Percentiles rank a stretch among this genome's conserved stretches.
These are phyloP conservation scores for Necrosyrtes monachus DNA, from an alignment of 2,797 vertebrate genomes.

Conservation along the genomic window DNA sequence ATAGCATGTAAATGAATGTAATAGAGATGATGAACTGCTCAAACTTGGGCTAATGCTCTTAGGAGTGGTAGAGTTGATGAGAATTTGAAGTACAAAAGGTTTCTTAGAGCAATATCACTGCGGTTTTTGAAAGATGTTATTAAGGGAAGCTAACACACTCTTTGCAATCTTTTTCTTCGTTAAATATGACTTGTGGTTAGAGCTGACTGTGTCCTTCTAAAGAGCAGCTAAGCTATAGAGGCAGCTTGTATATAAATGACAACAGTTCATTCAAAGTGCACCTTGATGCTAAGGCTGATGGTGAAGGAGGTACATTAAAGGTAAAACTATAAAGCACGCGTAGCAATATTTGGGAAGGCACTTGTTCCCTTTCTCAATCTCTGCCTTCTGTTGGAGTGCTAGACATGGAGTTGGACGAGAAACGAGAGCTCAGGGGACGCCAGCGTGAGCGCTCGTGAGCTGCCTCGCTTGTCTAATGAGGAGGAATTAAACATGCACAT, in stretches of 20 bases:
- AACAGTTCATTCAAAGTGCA: background rate
- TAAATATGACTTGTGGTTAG: background rate
- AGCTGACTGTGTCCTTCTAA: background rate
- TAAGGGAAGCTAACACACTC: background rate
- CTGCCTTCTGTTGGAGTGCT: background rate
- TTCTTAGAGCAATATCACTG: background rate
- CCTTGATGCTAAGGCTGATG: background rate
- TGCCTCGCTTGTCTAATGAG: background rate
- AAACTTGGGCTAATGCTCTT: slow-evolving; percentile 14
- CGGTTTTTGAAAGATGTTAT: background rate
- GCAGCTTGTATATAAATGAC: background rate
- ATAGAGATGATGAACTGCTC: background rate
- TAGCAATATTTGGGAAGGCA: background rate
- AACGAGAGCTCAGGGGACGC: background rate
- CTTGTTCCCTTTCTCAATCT: background rate
- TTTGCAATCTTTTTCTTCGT: background rate
- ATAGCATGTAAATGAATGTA: background rate
- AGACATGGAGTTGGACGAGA: background rate
- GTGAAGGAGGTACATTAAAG: background rate
- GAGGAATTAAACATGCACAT: background rate
- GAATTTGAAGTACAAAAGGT: background rate
- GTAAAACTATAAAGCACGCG: background rate
- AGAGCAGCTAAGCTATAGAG: background rate
- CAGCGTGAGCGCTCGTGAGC: background rate
- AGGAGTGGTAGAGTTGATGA: background rate